Evolutionary conservation across 2,888 invertebrate species (phyloP).

Genomic region (Acronicta aceris): DNA sequence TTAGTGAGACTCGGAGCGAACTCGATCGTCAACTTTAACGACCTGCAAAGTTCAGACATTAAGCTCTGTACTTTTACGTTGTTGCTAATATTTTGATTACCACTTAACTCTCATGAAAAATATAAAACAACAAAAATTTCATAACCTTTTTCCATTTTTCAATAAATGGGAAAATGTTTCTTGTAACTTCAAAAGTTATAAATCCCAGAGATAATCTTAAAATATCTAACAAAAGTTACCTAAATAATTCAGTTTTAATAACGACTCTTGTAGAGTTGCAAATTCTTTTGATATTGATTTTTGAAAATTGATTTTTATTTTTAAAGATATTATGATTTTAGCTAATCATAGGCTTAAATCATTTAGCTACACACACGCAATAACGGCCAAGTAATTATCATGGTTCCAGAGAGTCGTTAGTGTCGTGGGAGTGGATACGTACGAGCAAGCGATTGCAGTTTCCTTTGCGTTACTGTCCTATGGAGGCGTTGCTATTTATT

Average conservation of each 20-base stretch:
- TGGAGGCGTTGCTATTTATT: conserved; percentile 42
- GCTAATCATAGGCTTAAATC: conserved; percentile 21
- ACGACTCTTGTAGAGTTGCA: too few relatives aligned
- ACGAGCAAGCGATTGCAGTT: conserved; percentile 37
- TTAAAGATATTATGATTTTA: neutral
- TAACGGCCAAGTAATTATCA: conserved; percentile 38
- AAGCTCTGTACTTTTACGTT: conserved; percentile 68
- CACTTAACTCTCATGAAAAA: conserved; percentile 53
- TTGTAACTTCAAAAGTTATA: neutral
- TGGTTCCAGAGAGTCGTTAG: conserved; percentile 49
- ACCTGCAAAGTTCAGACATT: conserved; percentile 72
- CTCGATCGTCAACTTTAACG: conserved; percentile 78
- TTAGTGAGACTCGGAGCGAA: conserved; percentile 70
- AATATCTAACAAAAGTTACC: neutral
- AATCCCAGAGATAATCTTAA: neutral
- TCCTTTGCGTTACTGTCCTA: conserved; percentile 18
- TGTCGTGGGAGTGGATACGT: conserved; percentile 38
- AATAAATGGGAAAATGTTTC: neutral
- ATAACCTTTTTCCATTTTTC: neutral
- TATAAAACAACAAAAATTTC: conserved; percentile 1
- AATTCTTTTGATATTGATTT: too few relatives aligned
- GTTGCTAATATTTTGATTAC: conserved; percentile 64
- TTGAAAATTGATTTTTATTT: too few relatives aligned
- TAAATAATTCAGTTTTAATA: neutral
- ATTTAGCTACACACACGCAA: conserved; percentile 29